Evolutionary conservation across 2,113 vertebrate genomes (phyloP), one percentile per base, ranked within the genome.

Genomic region (Ptilonorhynchus violaceus): DNA sequence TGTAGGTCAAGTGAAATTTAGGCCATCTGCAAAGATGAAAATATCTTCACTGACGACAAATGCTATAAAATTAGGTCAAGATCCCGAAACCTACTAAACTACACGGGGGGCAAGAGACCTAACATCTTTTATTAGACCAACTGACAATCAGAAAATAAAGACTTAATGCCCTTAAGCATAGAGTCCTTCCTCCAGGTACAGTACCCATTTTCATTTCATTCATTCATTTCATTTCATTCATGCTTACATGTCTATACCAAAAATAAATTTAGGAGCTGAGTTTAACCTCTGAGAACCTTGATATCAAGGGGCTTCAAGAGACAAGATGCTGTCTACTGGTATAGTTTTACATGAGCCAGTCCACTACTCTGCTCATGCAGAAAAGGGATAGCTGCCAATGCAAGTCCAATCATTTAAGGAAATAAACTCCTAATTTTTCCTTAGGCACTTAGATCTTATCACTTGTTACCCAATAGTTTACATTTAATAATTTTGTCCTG

Each of bases 1-100:
- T 92, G 55, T 42, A 96, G 78, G 88, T 93, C 78, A 92, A 81
- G 69, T 12, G 35, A 74, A 92, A 94, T 89, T 85, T 67, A 92
- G 78, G 44, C 17, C 70, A 88, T 79, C 24, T 0, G 0, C 44
- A 89, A 89, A 85, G 37, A 85, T 88, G 62, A 79, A 97, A 96
- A 89, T 93, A 92, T 41, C 81, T 92, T 79, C 1, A 2, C 56
- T 93, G 30, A 89, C 47, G 70, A 52, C 2, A 90, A 82, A 78
- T 72, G 24, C 39, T 75, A 28, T 23, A 25, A 75, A 94, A 89
- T 17, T 64, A 52, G 85, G 81, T 72, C 1, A 0, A 85, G 76
- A 75, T 56, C 35, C 44, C 68, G 53, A 89, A 95, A 85, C 39
- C 30, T 81, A 55, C 76, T 77, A 24, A 93, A 55, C 47, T 74